Evolutionary conservation across 2,888 invertebrate species (phyloP).

Genomic region (Tiliacea citrago): DNA sequence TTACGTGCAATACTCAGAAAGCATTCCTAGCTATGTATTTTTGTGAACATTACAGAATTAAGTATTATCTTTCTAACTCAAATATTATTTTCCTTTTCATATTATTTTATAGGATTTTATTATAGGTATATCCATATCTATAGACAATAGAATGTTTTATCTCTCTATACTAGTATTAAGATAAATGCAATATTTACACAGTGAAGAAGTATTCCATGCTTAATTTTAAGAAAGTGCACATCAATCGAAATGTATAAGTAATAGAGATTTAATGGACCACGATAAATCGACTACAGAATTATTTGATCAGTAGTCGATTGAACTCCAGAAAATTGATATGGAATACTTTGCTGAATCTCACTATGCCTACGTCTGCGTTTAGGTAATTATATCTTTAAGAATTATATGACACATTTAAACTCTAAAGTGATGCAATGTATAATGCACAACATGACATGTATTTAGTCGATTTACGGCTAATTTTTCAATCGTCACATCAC

Average conservation of each 20-base stretch:
- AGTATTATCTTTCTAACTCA: conserved; percentile 71
- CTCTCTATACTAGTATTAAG: conserved; percentile 70
- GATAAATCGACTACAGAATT: conserved; percentile 10
- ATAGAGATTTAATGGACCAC: not conserved
- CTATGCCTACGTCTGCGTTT: conserved; percentile 30
- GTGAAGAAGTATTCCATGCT: conserved; percentile 57
- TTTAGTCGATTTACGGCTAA: not conserved
- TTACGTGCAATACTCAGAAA: conserved; percentile 47
- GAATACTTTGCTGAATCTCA: conserved; percentile 56
- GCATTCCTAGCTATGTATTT: conserved; percentile 57
- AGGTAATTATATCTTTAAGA: not conserved
- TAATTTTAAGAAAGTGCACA: conserved; percentile 25
- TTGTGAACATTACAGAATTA: conserved; percentile 65
- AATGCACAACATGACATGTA: conserved; percentile 12
- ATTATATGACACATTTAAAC: not conserved
- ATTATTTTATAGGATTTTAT: conserved; percentile 66
- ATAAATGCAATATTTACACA: conserved; percentile 64
- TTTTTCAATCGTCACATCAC: not conserved
- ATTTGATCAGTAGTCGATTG: conserved; percentile 17
- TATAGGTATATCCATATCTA: conserved; percentile 67
- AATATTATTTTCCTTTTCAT: conserved; percentile 67
- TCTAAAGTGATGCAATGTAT: not conserved
- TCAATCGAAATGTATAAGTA: conserved; percentile 7
- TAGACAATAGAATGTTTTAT: conserved; percentile 65
- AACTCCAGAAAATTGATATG: conserved; percentile 19